phyloP scores from a whole-genome alignment of 2,888 invertebrate genomes.

The Cephus spinipes region DNA sequence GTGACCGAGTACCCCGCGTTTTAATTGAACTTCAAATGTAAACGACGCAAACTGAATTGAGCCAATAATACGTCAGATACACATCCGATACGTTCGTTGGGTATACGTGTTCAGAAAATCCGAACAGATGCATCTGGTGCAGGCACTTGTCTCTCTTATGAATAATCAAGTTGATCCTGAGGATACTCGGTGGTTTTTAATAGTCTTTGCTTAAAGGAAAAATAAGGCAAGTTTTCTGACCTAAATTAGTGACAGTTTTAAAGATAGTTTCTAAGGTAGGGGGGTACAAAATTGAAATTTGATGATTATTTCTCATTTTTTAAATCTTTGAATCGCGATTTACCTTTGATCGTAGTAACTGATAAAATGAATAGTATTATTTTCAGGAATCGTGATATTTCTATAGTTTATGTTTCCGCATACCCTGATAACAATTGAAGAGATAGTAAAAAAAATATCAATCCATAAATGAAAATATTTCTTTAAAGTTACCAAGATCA shows the following conservation, averaged over 20 bases:
- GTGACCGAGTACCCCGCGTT: neutral
- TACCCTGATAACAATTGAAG: no score
- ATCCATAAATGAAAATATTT: no score
- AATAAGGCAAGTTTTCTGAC: neutral
- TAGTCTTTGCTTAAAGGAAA: neutral
- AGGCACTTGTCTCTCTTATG: neutral
- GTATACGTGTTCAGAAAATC: neutral
- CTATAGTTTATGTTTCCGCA: no score
- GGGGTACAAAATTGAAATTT: neutral
- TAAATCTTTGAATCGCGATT: neutral
- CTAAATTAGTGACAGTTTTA: neutral
- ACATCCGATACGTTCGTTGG: neutral
- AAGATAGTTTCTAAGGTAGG: neutral
- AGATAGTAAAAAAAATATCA: no score
- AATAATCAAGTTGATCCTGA: neutral
- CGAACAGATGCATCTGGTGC: neutral
- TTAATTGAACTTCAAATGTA: neutral
- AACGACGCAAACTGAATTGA: neutral
- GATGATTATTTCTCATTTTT: neutral
- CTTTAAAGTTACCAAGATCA: no score
- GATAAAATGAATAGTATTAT: neutral
- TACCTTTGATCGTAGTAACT: neutral
- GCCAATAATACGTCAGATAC: neutral
- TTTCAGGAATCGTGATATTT: neutral
- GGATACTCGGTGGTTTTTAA: neutral